These are phyloP conservation scores for Prochilodus magdalenae DNA, from an alignment of 2,113 vertebrate genomes.

Conservation along the genomic window DNA sequence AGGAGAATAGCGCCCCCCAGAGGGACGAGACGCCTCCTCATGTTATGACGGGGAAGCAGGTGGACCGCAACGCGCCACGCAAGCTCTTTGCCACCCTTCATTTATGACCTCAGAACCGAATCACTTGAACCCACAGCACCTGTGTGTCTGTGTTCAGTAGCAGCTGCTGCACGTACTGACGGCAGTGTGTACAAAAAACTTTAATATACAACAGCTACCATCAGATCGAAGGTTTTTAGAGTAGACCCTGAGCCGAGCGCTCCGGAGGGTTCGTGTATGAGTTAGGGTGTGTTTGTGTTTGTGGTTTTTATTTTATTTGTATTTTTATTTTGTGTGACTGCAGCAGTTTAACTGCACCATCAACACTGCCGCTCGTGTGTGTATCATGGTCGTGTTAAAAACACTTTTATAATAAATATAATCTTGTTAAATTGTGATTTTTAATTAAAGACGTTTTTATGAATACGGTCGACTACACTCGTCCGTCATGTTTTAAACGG, in stretches of 20 bases:
- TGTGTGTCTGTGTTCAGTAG: neutral
- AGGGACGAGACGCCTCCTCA: conserved; percentile 66
- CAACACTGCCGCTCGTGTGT: neutral
- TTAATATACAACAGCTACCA: no score
- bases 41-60: conserved; percentile 34
- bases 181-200: no score
- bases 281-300: no score
- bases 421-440: neutral
- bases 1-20: conserved; percentile 79
- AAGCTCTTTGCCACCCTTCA: conserved; percentile 80
- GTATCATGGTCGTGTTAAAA: no score
- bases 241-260: no score
- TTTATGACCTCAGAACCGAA: conserved; percentile 55
- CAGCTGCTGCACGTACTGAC: neutral
- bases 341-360: no score
- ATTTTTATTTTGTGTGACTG: neutral
- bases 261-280: no score
- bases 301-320: neutral
- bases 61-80: conserved; percentile 56
- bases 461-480: no score
- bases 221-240: no score
- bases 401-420: neutral
- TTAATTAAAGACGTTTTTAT: neutral
- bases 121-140: neutral
- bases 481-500: no score